phyloP scores from a whole-genome alignment of 2,113 vertebrate genomes.

The Haemorhous mexicanus region DNA sequence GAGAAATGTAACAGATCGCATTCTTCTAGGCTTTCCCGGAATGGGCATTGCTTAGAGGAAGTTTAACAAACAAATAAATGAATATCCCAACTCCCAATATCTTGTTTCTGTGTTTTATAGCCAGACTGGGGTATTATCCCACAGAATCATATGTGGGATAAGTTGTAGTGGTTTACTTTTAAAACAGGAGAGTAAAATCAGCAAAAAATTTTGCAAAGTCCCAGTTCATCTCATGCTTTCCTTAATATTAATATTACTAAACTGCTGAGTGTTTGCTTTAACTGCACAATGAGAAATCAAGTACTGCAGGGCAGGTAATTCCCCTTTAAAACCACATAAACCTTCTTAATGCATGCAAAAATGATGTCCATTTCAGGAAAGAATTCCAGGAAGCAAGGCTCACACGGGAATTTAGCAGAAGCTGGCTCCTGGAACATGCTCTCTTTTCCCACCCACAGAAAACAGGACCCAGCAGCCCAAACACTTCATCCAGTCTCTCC shows the following conservation, averaged over 20 bases:
- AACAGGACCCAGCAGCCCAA: neutral
- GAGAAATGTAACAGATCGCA: neutral
- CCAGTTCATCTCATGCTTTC: neutral
- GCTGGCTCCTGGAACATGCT: neutral
- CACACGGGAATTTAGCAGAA: neutral
- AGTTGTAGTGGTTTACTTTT: neutral
- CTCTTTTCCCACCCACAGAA: neutral
- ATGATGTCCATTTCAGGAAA: neutral
- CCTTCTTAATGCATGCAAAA: neutral
- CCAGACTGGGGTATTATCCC: neutral
- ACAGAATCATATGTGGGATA: neutral
- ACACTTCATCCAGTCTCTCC: neutral
- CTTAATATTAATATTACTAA: neutral
- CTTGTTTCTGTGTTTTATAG: neutral
- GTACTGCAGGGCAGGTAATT: neutral
- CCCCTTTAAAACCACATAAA: neutral
- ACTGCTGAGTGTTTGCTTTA: neutral
- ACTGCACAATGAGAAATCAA: neutral
- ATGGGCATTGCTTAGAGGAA: neutral
- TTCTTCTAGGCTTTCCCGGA: neutral
- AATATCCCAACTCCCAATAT: neutral
- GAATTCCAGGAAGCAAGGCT: neutral
- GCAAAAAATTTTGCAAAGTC: neutral
- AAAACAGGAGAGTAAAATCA: neutral
- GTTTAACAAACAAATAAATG: neutral